Percentiles rank a stretch among this genome's conserved stretches.
Evolutionary conservation across 2,888 invertebrate species (phyloP).

Genomic region (Pachymerium ferrugineum): DNA sequence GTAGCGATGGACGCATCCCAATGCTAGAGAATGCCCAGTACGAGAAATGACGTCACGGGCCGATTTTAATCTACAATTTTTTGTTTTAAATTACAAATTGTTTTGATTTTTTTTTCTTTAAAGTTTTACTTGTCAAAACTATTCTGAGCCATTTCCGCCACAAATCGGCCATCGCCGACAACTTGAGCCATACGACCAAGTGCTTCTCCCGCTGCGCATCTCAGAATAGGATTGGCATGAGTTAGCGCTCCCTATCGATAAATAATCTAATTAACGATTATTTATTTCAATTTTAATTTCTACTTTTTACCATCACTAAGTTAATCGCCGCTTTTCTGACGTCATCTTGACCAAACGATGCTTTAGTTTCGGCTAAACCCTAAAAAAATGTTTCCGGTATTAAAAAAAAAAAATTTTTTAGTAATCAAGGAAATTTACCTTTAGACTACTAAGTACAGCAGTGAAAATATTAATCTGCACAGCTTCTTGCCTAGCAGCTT

Average conservation of each 20-base stretch:
- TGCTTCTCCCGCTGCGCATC: slow-evolving; percentile 93
- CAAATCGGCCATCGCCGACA: slow-evolving; percentile 76
- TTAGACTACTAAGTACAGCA: slow-evolving; percentile 80
- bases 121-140: slow-evolving; percentile 67
- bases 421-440: slow-evolving; percentile 47
- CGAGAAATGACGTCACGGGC: slow-evolving; percentile 80
- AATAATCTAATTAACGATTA: slow-evolving; percentile 28
- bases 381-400: slow-evolving; percentile 37
- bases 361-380: slow-evolving; percentile 79
- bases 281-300: slow-evolving; percentile 33
- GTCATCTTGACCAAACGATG: slow-evolving; percentile 77
- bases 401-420: not conserved
- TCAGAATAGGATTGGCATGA: slow-evolving; percentile 56
- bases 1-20: slow-evolving; percentile 94
- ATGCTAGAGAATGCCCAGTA: slow-evolving; percentile 78
- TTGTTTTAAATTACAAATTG: not conserved
- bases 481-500: slow-evolving; percentile 87
- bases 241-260: slow-evolving; percentile 50
- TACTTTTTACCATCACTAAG: slow-evolving; percentile 65
- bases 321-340: slow-evolving; percentile 70
- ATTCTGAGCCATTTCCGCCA: slow-evolving; percentile 80
- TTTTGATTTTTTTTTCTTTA: not conserved
- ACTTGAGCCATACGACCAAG: slow-evolving; percentile 89
- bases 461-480: slow-evolving; percentile 95
- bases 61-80: slow-evolving; percentile 58